Conservation (phyloP, 2,113 vertebrate genomes). For the Merops nubicus region DNA sequence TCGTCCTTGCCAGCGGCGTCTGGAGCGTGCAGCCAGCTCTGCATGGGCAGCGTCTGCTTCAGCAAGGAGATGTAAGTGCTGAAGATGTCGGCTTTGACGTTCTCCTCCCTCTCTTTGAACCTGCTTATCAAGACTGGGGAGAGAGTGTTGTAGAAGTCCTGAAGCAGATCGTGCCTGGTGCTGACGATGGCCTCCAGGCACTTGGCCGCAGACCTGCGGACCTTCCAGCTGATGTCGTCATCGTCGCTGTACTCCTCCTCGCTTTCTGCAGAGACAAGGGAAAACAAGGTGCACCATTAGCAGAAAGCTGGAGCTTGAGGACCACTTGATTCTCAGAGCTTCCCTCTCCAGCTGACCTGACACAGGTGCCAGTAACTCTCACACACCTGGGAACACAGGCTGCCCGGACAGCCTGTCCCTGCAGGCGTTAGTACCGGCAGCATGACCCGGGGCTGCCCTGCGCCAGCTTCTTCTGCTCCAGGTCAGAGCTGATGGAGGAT, state of each 20-base stretch:
- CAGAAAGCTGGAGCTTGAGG: background rate
- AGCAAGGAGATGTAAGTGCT: constrained; percentile 85
- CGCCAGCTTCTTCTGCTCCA: background rate
- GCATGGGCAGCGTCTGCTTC: constrained; percentile 81
- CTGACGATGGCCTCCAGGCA: constrained; percentile 87
- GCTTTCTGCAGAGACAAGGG: constrained; percentile 75
- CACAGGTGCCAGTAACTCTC: background rate
- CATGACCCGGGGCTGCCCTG: background rate
- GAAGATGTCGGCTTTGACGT: constrained; percentile 90
- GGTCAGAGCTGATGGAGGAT: background rate
- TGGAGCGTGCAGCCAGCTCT: constrained; percentile 57
- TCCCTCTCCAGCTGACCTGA: background rate
- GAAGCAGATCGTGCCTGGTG: constrained; percentile 84
- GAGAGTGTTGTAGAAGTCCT: constrained; percentile 84
- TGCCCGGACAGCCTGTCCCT: background rate
- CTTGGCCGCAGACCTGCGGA: constrained; percentile 89
- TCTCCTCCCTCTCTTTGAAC: constrained; percentile 95
- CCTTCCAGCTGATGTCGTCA: constrained; percentile 96
- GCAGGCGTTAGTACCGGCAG: background rate
- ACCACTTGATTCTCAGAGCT: background rate
- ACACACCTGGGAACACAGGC: background rate
- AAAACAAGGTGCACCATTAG: background rate
- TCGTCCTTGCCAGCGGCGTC: constrained; percentile 73
- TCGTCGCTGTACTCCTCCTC: constrained; percentile 94
- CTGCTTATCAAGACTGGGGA: constrained; percentile 85